Evolutionary conservation across 1,140 invertebrate species (phyloP).

Genomic region (Diabrotica undecimpunctata): DNA sequence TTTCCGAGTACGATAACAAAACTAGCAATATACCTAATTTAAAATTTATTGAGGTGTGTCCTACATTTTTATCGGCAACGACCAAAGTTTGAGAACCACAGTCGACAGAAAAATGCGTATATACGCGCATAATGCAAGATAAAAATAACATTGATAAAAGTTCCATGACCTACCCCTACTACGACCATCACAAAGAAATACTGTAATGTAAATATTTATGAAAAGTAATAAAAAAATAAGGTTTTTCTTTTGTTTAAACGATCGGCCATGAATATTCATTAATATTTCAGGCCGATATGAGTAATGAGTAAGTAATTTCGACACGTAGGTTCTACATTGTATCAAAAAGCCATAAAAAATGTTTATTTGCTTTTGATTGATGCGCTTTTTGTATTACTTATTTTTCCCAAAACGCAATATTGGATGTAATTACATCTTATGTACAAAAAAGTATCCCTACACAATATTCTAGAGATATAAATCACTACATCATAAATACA

Average conservation of each 20-base stretch:
- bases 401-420: too few species aligned
- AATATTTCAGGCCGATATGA: neutral
- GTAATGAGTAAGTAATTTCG: neutral
- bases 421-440: too few species aligned
- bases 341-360: too few species aligned
- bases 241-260: conserved; percentile 13
- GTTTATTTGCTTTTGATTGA: too few species aligned
- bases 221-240: conserved; percentile 12
- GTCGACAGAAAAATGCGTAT: conserved; percentile 19
- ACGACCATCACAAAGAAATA: conserved; percentile 25
- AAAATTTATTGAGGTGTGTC: neutral
- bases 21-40: neutral
- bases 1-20: too few species aligned
- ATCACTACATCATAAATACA: too few species aligned
- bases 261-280: conserved; percentile 13
- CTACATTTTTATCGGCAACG: neutral
- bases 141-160: conserved; percentile 36
- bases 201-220: conserved; percentile 23
- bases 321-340: too few species aligned
- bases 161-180: conserved; percentile 37
- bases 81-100: conserved; percentile 14
- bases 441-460: too few species aligned
- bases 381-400: too few species aligned
- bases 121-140: conserved; percentile 15
- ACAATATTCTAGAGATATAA: too few species aligned